These are phyloP conservation scores for Picathartes gymnocephalus DNA, from an alignment of 2,113 vertebrate genomes.

Conservation along the genomic window DNA sequence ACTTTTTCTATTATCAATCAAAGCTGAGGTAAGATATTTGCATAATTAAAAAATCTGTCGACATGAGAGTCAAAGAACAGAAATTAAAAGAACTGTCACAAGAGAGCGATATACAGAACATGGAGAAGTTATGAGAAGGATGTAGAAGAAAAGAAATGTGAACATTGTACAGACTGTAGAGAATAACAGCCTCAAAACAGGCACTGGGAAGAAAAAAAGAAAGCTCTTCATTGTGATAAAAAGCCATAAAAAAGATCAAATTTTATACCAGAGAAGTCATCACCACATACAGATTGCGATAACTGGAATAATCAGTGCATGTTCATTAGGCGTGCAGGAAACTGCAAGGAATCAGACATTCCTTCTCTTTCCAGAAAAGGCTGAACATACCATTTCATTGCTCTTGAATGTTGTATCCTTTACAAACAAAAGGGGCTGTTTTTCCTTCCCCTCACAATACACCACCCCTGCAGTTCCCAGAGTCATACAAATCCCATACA, in stretches of 20 bases:
- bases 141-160: background rate
- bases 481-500: fast-evolving
- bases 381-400: background rate
- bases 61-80: background rate
- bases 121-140: background rate
- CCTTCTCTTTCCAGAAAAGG: background rate
- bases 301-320: background rate
- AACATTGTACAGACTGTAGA: background rate
- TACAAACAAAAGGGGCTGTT: background rate
- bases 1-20: background rate
- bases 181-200: background rate
- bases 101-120: conserved; percentile 18
- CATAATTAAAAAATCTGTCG: background rate
- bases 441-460: background rate
- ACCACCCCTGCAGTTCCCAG: background rate
- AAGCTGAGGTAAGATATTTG: background rate
- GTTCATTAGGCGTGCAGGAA: background rate
- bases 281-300: background rate
- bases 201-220: background rate
- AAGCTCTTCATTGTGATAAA: background rate
- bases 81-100: conserved; percentile 29
- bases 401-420: background rate
- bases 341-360: background rate
- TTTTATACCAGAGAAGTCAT: background rate
- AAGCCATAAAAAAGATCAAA: background rate